Evolutionary conservation across 2,797 vertebrate species (phyloP).

Genomic region (Syndactyla subalaris): DNA sequence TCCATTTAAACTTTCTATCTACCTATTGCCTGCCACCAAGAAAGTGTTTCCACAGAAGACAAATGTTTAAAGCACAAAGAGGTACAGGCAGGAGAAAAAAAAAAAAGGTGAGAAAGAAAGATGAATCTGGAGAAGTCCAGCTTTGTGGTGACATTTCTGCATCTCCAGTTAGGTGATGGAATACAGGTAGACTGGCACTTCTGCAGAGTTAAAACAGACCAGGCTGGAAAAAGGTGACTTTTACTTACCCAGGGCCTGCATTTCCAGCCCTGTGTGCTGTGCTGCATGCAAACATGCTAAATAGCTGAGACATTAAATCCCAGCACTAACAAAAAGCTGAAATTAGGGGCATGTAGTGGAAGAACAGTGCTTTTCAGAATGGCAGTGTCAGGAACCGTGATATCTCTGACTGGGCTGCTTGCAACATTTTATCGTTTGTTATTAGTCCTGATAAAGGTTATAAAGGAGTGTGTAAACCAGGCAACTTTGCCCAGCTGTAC

Average conservation of each 20-base stretch:
- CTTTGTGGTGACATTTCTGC: neutral
- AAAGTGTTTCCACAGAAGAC: neutral
- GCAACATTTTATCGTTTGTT: neutral
- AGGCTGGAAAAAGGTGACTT: neutral
- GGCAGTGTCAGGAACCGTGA: neutral
- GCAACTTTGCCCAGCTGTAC: constrained; percentile 14
- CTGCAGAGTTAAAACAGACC: neutral
- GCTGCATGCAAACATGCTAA: neutral
- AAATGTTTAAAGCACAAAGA: neutral
- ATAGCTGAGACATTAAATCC: neutral
- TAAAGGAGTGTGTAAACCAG: neutral
- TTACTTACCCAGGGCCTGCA: neutral
- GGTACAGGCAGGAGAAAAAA: neutral
- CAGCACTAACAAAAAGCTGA: neutral
- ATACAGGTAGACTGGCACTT: neutral
- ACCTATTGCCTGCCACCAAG: neutral
- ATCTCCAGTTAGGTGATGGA: neutral
- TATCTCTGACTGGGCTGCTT: neutral
- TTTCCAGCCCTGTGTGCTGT: neutral
- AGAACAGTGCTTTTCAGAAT: neutral
- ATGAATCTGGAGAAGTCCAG: neutral
- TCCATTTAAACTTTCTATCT: neutral
- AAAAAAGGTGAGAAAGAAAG: neutral
- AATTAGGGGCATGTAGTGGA: neutral
- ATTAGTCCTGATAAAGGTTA: neutral